Evolutionary conservation across 2,113 vertebrate genomes (phyloP).

Genomic region (Gnathonemus longibarbis): DNA sequence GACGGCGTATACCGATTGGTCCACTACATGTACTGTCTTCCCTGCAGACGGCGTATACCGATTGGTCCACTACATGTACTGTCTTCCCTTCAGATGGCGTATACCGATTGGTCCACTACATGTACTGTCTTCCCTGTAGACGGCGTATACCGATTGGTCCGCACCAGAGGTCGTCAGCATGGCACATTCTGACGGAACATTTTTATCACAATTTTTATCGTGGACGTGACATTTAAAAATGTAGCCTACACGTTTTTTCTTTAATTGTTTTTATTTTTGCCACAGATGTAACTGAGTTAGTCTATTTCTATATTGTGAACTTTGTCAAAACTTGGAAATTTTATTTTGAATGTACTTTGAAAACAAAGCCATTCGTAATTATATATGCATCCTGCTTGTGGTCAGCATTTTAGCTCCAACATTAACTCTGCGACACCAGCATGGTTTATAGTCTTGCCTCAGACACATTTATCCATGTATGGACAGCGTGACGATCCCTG

Average conservation of each 20-base stretch:
- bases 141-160: background rate
- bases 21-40: background rate
- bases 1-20: background rate
- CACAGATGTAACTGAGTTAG: background rate
- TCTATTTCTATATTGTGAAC: background rate
- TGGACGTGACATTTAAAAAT: too few species aligned
- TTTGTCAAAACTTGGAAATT: background rate
- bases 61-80: background rate
- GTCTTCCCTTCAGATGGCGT: too few species aligned
- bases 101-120: background rate
- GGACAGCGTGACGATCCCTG: background rate
- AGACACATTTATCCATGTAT: background rate
- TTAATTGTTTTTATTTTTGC: too few species aligned
- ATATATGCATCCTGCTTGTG: background rate
- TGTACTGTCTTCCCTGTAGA: background rate
- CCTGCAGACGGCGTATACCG: too few species aligned
- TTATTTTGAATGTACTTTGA: background rate
- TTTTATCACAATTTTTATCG: background rate
- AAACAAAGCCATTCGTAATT: background rate
- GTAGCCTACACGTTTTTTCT: too few species aligned
- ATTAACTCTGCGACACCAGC: background rate
- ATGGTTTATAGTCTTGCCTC: background rate
- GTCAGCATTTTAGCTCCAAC: background rate
- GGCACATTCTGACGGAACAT: background rate
- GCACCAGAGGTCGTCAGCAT: background rate